A percentile compares a stretch with the other conserved stretches of the same genome.
Evolutionary conservation across 2,113 vertebrate species (phyloP).

Genomic region (Butorides virescens): DNA sequence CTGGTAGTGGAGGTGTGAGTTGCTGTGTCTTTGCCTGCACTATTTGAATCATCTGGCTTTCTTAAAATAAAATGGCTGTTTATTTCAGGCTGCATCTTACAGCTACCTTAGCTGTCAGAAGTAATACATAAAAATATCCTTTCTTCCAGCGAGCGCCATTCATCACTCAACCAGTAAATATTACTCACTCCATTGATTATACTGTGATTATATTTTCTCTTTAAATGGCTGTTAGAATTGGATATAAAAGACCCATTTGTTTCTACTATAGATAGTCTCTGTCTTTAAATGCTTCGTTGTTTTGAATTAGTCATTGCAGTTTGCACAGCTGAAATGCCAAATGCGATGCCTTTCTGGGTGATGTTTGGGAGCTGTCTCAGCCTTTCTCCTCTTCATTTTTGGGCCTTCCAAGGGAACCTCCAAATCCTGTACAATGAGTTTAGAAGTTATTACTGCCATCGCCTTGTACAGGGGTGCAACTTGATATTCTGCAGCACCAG

Average conservation of each 20-base stretch:
- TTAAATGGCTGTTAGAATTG: conserved; percentile 68
- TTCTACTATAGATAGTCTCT: conserved; percentile 54
- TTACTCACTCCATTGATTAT: conserved; percentile 65
- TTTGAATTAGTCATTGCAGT: conserved; percentile 57
- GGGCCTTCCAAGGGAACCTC: neutral
- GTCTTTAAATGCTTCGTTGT: conserved; percentile 54
- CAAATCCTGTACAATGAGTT: neutral
- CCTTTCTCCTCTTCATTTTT: neutral
- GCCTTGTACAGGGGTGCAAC: neutral
- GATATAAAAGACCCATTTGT: conserved; percentile 59
- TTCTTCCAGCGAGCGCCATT: conserved; percentile 30
- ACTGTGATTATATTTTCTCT: conserved; percentile 68
- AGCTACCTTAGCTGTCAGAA: conserved; percentile 57
- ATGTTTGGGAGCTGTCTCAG: neutral
- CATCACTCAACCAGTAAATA: conserved; percentile 65
- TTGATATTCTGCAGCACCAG: neutral
- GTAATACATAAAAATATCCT: conserved; percentile 57
- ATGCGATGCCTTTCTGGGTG: neutral
- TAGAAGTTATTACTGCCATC: neutral
- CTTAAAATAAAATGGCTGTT: conserved; percentile 56
- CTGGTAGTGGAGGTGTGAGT: neutral
- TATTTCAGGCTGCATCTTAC: conserved; percentile 40
- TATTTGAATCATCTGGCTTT: conserved; percentile 14
- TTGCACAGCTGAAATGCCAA: conserved; percentile 34
- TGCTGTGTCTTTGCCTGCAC: neutral